phyloP scores from a whole-genome alignment of 2,113 vertebrate genomes.

The Pardalotus punctatus region DNA sequence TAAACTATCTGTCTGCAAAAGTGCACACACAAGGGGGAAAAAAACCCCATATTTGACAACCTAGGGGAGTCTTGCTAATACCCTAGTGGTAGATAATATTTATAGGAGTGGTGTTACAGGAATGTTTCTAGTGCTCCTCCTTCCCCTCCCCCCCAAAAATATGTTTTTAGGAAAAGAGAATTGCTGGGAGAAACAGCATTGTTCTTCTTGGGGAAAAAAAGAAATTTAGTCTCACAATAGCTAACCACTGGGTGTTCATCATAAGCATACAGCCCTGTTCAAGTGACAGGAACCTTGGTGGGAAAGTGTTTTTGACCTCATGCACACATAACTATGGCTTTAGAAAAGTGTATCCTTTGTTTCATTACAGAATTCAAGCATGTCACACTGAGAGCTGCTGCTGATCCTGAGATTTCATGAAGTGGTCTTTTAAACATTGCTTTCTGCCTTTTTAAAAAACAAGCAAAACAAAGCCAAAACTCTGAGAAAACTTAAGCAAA shows the following conservation, averaged over 20 bases:
- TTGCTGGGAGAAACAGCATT: neutral
- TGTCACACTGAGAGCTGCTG: neutral
- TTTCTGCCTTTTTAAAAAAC: neutral
- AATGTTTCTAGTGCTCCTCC: neutral
- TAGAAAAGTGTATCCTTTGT: neutral
- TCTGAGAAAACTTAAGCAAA: neutral
- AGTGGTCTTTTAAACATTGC: neutral
- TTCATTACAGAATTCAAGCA: neutral
- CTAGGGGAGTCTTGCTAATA: neutral
- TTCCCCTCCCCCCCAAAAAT: neutral
- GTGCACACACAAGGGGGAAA: fast-evolving
- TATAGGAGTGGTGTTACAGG: neutral
- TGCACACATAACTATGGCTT: neutral
- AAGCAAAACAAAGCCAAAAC: neutral
- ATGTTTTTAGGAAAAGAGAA: neutral
- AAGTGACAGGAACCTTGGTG: neutral
- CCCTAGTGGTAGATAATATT: neutral
- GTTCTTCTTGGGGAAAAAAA: neutral
- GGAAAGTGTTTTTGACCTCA: neutral
- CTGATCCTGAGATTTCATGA: neutral
- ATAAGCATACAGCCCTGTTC: neutral
- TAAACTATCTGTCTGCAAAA: conserved; percentile 6
- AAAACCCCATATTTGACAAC: neutral
- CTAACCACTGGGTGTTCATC: neutral
- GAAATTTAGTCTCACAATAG: neutral